Conservation (phyloP, 2,113 vertebrate species). For the Tyto alba region DNA sequence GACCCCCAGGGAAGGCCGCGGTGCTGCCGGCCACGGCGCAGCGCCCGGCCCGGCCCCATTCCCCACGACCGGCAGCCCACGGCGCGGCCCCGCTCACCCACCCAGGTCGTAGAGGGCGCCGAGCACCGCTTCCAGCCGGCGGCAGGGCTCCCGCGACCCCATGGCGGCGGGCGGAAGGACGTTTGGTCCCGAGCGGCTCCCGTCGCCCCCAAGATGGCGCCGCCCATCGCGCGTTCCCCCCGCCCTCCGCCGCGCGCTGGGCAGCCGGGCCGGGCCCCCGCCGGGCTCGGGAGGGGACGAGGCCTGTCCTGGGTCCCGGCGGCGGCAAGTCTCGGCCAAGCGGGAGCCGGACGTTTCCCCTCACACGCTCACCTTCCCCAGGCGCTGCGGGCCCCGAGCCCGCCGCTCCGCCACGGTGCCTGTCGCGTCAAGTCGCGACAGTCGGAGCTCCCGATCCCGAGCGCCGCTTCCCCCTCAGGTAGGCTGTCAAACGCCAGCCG, state of each 20-base stretch:
- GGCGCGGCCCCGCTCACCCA: slow-evolving; percentile 52
- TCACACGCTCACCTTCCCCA: not conserved
- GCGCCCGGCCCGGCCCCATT: too few relatives aligned
- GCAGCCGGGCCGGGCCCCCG: not conserved
- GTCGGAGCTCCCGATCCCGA: not conserved
- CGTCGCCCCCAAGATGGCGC: slow-evolving; percentile 61
- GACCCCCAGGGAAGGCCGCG: too few relatives aligned
- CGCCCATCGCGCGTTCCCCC: not conserved
- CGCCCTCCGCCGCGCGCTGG: not conserved
- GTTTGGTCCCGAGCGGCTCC: slow-evolving; percentile 19
- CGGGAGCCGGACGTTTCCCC: not conserved
- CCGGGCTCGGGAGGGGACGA: not conserved
- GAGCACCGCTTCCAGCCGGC: slow-evolving; percentile 75
- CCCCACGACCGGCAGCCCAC: not conserved
- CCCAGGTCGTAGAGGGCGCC: slow-evolving; percentile 85
- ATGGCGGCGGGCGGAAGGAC: not conserved
- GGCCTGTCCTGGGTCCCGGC: not conserved
- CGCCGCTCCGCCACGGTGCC: accelerated
- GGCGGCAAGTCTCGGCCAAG: not conserved
- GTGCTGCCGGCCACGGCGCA: too few relatives aligned
- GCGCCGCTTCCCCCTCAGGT: not conserved
- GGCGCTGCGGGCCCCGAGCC: not conserved
- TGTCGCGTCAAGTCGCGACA: not conserved
- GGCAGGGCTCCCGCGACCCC: not conserved
- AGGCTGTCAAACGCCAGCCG: accelerated